Base-by-base conservation (phyloP, 2,797 vertebrate species). In the Sardinella longiceps region DNA sequence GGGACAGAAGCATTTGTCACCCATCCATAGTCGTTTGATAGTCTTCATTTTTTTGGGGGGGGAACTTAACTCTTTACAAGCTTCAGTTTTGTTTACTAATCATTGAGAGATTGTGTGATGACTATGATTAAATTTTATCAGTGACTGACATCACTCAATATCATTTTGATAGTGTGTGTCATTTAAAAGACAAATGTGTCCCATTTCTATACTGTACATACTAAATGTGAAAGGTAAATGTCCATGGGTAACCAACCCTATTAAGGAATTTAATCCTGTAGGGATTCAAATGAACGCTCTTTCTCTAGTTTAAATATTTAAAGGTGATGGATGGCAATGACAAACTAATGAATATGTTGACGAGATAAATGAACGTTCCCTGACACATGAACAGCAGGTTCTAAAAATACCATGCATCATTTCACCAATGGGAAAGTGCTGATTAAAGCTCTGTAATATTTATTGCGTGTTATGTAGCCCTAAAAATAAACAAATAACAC, bases 291-390 rank as follows among this genome's bases (percentile, higher is more conserved):
- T 92, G 80, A 90, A 89, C 89, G 88, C 63, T 90, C 56, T n/a
- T n/a, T 89, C 80, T 87, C 87, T 84, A 87, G 83, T 87, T 91
- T 93, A 93, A 95, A 95, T 95, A 95, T 94, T 95, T 92, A 95
- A 90, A 92, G 90, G 89, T 81, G 90, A 86, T 90, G 87, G 90
- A 90, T 93, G 94, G 88, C 89, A 89, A 90, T 88, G 91, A 84
- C 85, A 91, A 93, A 94, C 93, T 90, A 91, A 95, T 94, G 90
- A 92, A 90, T 74, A 60, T 3, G n/a, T 25, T 25, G 23, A 53
- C 50, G 81, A 80, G 25, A 80, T 46, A 87, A 88, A 85, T 84
- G 83, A 86, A 84, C 81, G 63, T 82, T 82, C 80, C 77, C 83
- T 60, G 56, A 20, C 23, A 23, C 53, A 56, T 7, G n/a, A 60